phyloP scores from a whole-genome alignment of 2,113 vertebrate species.

The Probosciger aterrimus region DNA sequence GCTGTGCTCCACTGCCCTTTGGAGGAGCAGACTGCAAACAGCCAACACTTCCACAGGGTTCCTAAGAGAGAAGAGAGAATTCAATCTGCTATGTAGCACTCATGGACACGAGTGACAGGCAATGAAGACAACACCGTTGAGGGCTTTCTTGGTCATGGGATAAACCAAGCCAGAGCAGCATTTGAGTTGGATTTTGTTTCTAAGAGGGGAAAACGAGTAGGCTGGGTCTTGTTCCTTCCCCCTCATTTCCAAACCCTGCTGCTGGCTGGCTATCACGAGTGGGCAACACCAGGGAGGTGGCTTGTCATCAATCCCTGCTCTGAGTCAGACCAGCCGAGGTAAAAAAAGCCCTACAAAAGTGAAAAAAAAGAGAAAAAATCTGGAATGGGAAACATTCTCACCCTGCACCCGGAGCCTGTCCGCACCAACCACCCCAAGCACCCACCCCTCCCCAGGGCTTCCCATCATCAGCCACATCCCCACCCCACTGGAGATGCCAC shows the following conservation, averaged over 20 bases:
- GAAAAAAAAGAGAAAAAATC: neutral
- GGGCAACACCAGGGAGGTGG: neutral
- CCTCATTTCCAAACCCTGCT: neutral
- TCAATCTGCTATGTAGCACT: neutral
- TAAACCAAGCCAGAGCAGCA: neutral
- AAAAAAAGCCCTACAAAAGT: neutral
- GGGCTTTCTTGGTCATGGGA: neutral
- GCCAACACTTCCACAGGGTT: neutral
- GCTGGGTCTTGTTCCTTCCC: neutral
- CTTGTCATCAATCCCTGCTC: neutral
- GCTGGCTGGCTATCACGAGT: neutral
- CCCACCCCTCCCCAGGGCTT: neutral
- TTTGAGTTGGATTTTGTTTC: neutral
- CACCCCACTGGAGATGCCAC: neutral
- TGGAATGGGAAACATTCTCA: neutral
- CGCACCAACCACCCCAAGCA: rapidly evolving
- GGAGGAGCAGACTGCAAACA: neutral
- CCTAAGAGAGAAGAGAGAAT: neutral
- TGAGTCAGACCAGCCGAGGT: neutral
- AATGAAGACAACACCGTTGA: rapidly evolving
- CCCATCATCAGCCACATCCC: neutral
- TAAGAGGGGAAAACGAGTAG: neutral
- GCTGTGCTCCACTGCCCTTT: neutral
- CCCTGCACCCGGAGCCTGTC: neutral
- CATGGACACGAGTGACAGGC: rapidly evolving